Conservation (phyloP, 1,140 invertebrate species). For the Pseudomyrmex gracilis region DNA sequence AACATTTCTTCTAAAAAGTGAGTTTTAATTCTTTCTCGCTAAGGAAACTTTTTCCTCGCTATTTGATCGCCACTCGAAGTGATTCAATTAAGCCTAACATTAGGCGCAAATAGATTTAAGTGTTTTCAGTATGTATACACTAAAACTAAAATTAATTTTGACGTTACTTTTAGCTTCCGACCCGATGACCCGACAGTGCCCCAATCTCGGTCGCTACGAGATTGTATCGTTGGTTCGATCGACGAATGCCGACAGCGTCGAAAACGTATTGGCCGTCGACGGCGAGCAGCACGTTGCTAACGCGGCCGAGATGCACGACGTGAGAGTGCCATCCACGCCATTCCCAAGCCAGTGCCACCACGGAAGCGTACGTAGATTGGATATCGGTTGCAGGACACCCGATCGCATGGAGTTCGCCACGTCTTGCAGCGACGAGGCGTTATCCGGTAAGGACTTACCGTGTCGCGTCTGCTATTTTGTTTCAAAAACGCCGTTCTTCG, state of each 20-base stretch:
- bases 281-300: conserved; percentile 71
- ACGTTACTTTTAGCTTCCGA: conserved; percentile 77
- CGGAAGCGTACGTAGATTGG: conserved; percentile 77
- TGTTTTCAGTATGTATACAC: background rate
- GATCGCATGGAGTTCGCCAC: conserved; percentile 83
- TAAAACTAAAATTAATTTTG: background rate
- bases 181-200: conserved; percentile 80
- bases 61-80: too few species aligned
- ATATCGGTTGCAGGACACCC: conserved; percentile 81
- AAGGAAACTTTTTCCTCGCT: too few species aligned
- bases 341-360: conserved; percentile 78
- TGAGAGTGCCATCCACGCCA: conserved; percentile 70
- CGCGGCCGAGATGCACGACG: conserved; percentile 76
- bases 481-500: background rate
- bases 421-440: conserved; percentile 80
- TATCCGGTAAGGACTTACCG: conserved; percentile 77
- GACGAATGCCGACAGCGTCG: conserved; percentile 58
- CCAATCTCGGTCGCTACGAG: conserved; percentile 81
- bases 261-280: conserved; percentile 60
- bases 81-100: too few species aligned
- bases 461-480: background rate
- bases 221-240: conserved; percentile 79
- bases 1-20: too few species aligned
- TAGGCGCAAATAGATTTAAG: too few species aligned
- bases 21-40: too few species aligned